Base-by-base conservation (phyloP, 2,113 vertebrate species). In the Lipotes vexillifer region DNA sequence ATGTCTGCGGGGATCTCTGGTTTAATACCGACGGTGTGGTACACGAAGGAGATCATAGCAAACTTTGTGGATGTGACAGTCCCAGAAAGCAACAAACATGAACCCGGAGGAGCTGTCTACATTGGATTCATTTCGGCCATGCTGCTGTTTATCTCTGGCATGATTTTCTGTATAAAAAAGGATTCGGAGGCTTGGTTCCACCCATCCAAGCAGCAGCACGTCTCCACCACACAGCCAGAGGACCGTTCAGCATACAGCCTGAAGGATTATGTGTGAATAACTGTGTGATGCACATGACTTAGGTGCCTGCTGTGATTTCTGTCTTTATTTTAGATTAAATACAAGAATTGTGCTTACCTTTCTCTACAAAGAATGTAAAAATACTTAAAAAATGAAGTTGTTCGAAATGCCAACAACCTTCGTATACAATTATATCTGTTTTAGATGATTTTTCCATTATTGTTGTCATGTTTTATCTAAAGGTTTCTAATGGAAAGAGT, bases 21-120 rank as follows among this genome's bases (percentile, higher is more conserved):
- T 91, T 98, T 99, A 96, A 98, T 99, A 96, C 99, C 99, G 1
- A 99, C 99, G 18, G 99, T 99, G 88, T 99, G 99, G 99, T 99
- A 99, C 97, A 99, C 99, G 0, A 99, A 99, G 95, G 99, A 99
- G 98, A 99, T 99, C 92, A 99, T 99, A 95, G 98, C 99, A 15
- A 99, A 97, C 98, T 99, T 99, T 97, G 97, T 99, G 98, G 99
- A 99, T 92, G 98, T 98, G 96, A 99, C 98, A 0, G 98, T 99
- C 97, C 99, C 99, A 2, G 99, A 99, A 97, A 99, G 99, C 99
- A 99, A 98, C 97, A 99, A 99, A 98, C 99, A 99, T 0, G 99
- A 99, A 97, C 99, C 99, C 0, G 99, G 99, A 96, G 99, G 99
- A 63, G 99, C 99, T 0, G 98, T 99, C 98, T 99, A 99, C 3